Percentiles rank a stretch among this genome's conserved stretches.
These are phyloP conservation scores for Theristicus caerulescens DNA, from an alignment of 2,113 vertebrate genomes.

Conservation along the genomic window DNA sequence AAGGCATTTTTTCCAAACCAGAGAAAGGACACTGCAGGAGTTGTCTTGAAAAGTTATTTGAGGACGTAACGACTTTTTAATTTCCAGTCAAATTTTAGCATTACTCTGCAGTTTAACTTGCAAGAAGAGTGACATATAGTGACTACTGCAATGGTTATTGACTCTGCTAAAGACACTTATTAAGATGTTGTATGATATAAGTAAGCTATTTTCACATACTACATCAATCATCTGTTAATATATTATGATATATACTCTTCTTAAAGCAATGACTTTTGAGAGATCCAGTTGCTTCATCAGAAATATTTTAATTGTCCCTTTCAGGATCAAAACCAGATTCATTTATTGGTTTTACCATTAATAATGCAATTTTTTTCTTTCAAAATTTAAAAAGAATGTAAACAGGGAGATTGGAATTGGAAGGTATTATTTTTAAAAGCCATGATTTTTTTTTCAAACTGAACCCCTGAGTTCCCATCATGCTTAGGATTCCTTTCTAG, in stretches of 20 bases:
- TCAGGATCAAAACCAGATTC: fast-evolving
- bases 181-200: neutral
- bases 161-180: neutral
- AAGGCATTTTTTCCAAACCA: neutral
- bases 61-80: neutral
- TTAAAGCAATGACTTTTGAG: neutral
- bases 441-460: neutral
- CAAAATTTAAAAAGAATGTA: neutral
- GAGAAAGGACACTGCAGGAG: neutral
- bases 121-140: neutral
- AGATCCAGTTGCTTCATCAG: neutral
- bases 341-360: neutral
- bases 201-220: neutral
- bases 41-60: neutral
- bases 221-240: neutral
- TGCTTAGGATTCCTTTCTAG: neutral
- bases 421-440: neutral
- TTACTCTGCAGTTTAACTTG: neutral
- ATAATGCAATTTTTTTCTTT: neutral
- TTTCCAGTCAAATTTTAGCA: neutral
- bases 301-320: neutral
- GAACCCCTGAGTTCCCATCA: neutral
- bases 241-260: neutral
- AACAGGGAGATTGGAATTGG: neutral
- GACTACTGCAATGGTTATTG: neutral